Evolutionary conservation across 2,113 vertebrate species (phyloP), one percentile per base, ranked within the genome.

Genomic region (Ciconia boyciana): DNA sequence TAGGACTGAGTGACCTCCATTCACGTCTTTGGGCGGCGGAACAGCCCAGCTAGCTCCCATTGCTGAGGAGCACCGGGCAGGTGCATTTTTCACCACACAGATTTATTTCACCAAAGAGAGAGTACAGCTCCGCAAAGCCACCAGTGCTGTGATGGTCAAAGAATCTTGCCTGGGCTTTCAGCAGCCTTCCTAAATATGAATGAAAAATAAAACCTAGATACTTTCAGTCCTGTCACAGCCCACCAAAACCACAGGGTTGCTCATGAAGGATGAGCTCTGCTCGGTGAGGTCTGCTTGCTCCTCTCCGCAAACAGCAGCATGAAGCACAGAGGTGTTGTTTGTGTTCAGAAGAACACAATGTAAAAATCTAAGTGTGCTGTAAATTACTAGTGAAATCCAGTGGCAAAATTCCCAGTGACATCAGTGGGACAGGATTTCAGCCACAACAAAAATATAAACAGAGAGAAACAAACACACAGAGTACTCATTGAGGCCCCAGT

Each of bases 391-490:
- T n/a, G 64, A 95, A 88, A 81, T 83, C 79, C 44, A 69, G 46
- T 64, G 52, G 76, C 72, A 93, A 52, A 87, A 93, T 14, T 94
- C 72, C 65, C 90, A 69, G n/a, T 64, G 83, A 90, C 39, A 88
- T 84, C 83, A 93, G 18, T 52, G 64, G 72, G 48, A 76, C 29
- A 66, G 57, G 46, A 82, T 68, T 92, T 81, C 55, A 75, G 41
- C 52, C 36, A 60, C 48, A 91, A 92, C 55, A 90, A 41, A 92
- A 66, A 92, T 34, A 77, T 17, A 82, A 93, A 81, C 54, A 87
- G 36, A 44, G 55, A 68, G 36, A 68, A 90, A 90, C 19, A 85
- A 66, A 81, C 34, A 75, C 14, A 39, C 7, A 29, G 0, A 43
- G 22, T 13, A 55, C 7, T 55, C 41, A 76, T 1, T 3, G 3